phyloP scores from a whole-genome alignment of 2,888 invertebrate genomes.

The Mellilla xanthometata region DNA sequence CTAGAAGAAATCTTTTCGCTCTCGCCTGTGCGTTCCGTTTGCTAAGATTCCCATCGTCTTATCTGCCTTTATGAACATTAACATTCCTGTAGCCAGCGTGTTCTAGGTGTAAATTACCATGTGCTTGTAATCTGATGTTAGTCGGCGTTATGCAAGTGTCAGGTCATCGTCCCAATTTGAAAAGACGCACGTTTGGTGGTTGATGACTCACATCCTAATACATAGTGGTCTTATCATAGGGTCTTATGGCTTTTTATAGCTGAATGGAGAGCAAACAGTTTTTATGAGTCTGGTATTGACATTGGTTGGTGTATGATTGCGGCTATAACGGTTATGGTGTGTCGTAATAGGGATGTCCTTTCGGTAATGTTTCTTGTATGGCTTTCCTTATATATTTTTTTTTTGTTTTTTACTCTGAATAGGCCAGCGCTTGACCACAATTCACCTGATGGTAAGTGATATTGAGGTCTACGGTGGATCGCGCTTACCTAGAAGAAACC shows the following conservation, averaged over 20 bases:
- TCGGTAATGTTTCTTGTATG: background rate
- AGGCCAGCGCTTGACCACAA: too few relatives aligned
- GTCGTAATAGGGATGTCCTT: slow-evolving; percentile 1
- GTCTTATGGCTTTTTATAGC: slow-evolving; percentile 26
- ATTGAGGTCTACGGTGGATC: too few relatives aligned
- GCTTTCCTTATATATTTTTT: too few relatives aligned
- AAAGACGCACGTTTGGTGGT: slow-evolving; percentile 34
- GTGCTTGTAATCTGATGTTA: slow-evolving; percentile 43
- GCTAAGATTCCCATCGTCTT: slow-evolving; percentile 14
- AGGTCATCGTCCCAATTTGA: slow-evolving; percentile 66
- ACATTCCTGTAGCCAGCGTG: slow-evolving; percentile 20
- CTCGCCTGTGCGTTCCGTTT: slow-evolving; percentile 2
- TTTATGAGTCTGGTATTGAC: slow-evolving; percentile 23
- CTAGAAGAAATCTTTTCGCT: background rate
- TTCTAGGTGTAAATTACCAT: slow-evolving; percentile 36
- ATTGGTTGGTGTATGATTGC: slow-evolving; percentile 19
- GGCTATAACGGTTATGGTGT: slow-evolving; percentile 9
- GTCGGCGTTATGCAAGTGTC: slow-evolving; percentile 54
- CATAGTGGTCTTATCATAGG: slow-evolving; percentile 23
- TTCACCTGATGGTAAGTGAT: too few relatives aligned
- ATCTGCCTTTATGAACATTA: slow-evolving; percentile 18
- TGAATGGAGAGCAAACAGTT: slow-evolving; percentile 24
- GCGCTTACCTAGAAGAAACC: too few relatives aligned
- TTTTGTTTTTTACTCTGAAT: too few relatives aligned
- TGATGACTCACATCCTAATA: slow-evolving; percentile 26